phyloP scores from a whole-genome alignment of 2,888 invertebrate genomes.

The Tolmerus cingulatus region DNA sequence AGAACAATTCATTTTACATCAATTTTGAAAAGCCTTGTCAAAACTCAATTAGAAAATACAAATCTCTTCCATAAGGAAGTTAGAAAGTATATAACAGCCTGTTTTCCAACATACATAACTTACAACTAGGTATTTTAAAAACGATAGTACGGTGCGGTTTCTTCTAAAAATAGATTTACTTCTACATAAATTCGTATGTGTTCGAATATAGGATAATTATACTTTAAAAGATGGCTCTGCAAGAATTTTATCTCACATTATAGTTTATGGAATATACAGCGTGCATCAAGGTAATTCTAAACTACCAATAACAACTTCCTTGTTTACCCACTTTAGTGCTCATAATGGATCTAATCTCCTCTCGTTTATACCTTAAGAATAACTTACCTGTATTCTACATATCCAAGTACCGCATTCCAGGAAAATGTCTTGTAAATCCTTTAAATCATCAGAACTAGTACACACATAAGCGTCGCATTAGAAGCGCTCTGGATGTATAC shows the following conservation, averaged over 20 bases:
- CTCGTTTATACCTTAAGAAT: background rate
- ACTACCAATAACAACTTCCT: background rate
- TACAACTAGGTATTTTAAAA: background rate
- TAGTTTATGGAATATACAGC: background rate
- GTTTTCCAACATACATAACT: background rate
- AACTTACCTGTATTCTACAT: conserved; percentile 31
- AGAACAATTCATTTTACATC: no score
- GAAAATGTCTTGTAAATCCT: conserved; percentile 5
- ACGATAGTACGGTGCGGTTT: background rate
- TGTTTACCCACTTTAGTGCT: background rate
- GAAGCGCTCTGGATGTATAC: background rate
- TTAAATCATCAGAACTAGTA: background rate
- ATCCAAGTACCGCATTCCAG: conserved; percentile 24
- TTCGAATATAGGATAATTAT: background rate
- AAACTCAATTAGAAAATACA: background rate
- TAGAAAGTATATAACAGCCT: background rate
- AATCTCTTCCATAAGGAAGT: background rate
- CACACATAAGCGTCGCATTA: background rate
- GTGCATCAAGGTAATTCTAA: background rate
- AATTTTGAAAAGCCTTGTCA: background rate
- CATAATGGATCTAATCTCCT: background rate
- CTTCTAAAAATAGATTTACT: background rate
- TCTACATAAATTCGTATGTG: background rate
- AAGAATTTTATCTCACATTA: background rate
- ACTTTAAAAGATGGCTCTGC: background rate